phyloP scores from a whole-genome alignment of 1,140 invertebrate genomes.

The Bombyx mandarina region DNA sequence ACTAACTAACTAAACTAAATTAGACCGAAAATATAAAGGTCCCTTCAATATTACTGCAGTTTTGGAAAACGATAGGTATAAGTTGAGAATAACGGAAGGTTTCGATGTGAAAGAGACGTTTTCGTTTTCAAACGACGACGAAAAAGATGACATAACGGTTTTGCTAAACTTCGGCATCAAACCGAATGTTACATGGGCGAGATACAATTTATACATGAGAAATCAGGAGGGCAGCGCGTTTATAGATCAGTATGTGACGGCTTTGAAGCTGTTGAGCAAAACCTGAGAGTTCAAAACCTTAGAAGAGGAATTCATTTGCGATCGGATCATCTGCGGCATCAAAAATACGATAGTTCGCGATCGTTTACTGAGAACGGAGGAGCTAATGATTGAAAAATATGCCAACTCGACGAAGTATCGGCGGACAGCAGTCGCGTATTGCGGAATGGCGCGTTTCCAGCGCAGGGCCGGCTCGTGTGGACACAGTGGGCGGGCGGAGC shows the following conservation, averaged over 20 bases:
- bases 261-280: slow-evolving; percentile 13
- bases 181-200: slow-evolving; percentile 4
- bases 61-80: too few species aligned
- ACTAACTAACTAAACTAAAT: too few species aligned
- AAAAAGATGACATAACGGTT: too few species aligned
- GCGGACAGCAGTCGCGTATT: not conserved
- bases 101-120: slow-evolving; percentile 5
- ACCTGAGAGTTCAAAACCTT: slow-evolving; percentile 6
- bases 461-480: too few species aligned
- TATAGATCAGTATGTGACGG: slow-evolving; percentile 16
- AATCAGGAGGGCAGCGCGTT: slow-evolving; percentile 18
- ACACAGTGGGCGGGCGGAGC: too few species aligned
- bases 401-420: not conserved
- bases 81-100: slow-evolving; percentile 1
- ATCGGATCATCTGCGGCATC: slow-evolving; percentile 7
- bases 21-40: too few species aligned
- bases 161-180: slow-evolving; percentile 3
- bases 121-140: not conserved
- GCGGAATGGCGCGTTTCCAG: too few species aligned
- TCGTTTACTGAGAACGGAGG: not conserved
- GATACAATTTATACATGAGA: slow-evolving; percentile 18
- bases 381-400: not conserved
- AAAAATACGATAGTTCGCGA: not conserved
- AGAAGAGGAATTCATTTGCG: slow-evolving; percentile 2
- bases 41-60: slow-evolving; percentile 2